Percentiles rank a stretch among this genome's conserved stretches.
phyloP scores from a whole-genome alignment of 2,888 invertebrate genomes.

The Chrysopilus asiliformis region DNA sequence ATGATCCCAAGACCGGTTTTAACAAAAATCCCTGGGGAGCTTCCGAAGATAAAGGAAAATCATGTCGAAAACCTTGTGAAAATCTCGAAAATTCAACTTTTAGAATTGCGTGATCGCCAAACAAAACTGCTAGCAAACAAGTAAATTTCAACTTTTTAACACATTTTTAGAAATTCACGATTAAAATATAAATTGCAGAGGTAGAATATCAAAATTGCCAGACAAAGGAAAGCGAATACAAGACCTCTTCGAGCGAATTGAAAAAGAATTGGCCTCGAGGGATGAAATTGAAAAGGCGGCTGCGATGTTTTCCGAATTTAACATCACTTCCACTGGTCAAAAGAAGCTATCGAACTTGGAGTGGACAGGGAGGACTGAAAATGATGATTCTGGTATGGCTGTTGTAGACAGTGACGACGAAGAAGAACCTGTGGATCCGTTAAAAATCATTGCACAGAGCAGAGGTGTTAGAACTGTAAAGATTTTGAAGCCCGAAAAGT shows the following conservation, averaged over 20 bases:
- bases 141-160: slow-evolving; percentile 19
- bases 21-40: slow-evolving; percentile 11
- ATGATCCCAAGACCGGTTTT: slow-evolving; percentile 8
- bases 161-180: background rate
- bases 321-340: slow-evolving; percentile 26
- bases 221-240: slow-evolving; percentile 32
- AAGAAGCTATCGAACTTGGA: slow-evolving; percentile 25
- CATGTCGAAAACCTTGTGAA: slow-evolving; percentile 24
- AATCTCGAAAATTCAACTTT: slow-evolving; percentile 22
- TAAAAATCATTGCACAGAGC: slow-evolving; percentile 29
- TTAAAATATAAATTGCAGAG: background rate
- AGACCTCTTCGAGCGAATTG: slow-evolving; percentile 25
- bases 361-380: slow-evolving; percentile 24
- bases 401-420: slow-evolving; percentile 31
- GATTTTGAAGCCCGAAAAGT: slow-evolving; percentile 19
- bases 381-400: slow-evolving; percentile 14
- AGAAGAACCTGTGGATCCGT: slow-evolving; percentile 28
- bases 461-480: slow-evolving; percentile 26
- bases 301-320: slow-evolving; percentile 27
- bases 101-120: slow-evolving; percentile 29
- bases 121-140: slow-evolving; percentile 26
- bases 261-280: slow-evolving; percentile 24
- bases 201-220: slow-evolving; percentile 21
- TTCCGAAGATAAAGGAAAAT: slow-evolving; percentile 21
- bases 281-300: slow-evolving; percentile 27